These are phyloP conservation scores for Pteropus alecto DNA, from an alignment of 2,113 vertebrate species.

Conservation along the genomic window DNA sequence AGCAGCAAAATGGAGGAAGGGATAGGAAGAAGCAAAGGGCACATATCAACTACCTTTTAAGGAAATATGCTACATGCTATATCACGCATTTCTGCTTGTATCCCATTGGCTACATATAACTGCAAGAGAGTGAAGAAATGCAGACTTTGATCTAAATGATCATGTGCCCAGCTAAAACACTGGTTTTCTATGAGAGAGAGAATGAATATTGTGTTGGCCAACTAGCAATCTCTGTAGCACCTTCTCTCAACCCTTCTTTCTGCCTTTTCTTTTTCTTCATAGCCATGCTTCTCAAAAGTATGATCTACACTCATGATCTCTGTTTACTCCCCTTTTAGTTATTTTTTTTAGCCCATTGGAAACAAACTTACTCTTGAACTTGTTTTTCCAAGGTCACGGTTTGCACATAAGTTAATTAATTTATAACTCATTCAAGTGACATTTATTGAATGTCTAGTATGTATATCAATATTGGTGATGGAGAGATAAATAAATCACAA, in stretches of 20 bases:
- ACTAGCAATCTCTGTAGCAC: neutral
- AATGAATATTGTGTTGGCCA: neutral
- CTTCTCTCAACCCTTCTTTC: neutral
- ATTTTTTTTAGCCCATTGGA: neutral
- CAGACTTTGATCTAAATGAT: neutral
- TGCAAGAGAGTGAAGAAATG: neutral
- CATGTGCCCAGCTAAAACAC: neutral
- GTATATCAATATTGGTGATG: neutral
- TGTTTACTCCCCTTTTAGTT: neutral
- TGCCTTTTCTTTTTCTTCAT: neutral
- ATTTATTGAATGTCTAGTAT: neutral
- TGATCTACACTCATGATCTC: neutral
- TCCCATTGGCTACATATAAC: neutral
- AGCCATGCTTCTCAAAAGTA: neutral
- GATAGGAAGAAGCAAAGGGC: neutral
- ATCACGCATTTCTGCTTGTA: neutral
- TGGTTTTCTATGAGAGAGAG: neutral
- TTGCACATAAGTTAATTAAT: slow-evolving; percentile 4
- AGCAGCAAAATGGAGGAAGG: neutral
- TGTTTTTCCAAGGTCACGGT: neutral
- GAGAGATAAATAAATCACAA: neutral
- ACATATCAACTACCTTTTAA: neutral
- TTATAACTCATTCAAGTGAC: neutral
- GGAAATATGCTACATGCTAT: neutral
- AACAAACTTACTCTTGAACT: neutral